Conservation (phyloP, 1,140 invertebrate genomes). For the Ridgeia piscesae region DNA sequence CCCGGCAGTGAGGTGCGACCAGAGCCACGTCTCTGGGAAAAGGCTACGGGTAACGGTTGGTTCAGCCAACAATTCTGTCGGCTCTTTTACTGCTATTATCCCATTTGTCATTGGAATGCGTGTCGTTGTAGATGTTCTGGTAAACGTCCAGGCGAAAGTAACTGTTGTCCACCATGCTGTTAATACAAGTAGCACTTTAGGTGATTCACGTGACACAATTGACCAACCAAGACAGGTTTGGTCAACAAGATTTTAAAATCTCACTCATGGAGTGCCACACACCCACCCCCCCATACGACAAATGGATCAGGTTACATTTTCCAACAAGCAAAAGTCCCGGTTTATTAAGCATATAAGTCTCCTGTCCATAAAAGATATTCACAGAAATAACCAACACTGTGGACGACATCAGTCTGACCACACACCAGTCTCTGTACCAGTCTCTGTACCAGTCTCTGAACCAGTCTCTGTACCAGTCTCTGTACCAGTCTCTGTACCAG, state of each 20-base stretch:
- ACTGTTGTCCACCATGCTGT: neutral
- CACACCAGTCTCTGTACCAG: neutral
- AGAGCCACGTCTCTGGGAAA: conserved; percentile 19
- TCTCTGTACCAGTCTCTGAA: too few relatives aligned
- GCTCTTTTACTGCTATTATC: neutral
- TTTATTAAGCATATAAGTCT: too few relatives aligned
- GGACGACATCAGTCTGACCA: neutral
- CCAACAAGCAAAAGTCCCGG: too few relatives aligned
- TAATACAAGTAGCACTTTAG: neutral
- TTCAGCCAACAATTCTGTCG: neutral
- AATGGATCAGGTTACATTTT: too few relatives aligned
- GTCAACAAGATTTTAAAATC: too few relatives aligned
- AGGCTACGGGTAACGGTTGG: conserved; percentile 10
- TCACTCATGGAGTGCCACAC: too few relatives aligned
- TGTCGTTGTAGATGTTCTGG: neutral
- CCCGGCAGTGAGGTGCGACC: neutral
- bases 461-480: too few relatives aligned
- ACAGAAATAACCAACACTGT: neutral
- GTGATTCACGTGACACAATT: neutral
- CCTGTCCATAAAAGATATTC: neutral
- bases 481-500: too few relatives aligned
- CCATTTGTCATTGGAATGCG: neutral
- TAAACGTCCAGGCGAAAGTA: neutral
- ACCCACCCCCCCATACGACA: too few relatives aligned
- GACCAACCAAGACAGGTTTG: neutral